These are phyloP conservation scores for Tribolium madens DNA, from an alignment of 1,140 invertebrate species.

Conservation along the genomic window DNA sequence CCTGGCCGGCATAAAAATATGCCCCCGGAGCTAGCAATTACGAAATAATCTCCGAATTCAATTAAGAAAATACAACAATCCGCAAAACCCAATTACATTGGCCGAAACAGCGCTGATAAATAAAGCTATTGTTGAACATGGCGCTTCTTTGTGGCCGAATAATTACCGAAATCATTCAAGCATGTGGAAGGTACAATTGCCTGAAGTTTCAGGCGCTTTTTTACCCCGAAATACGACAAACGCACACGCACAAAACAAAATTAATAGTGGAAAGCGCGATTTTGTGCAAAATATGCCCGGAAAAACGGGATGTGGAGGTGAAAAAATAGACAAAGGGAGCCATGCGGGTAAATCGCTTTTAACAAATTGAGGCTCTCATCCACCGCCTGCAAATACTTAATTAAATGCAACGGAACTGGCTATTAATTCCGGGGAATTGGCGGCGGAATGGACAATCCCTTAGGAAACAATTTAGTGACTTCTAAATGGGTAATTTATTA, in stretches of 20 bases:
- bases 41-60: slow-evolving; percentile 15
- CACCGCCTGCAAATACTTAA: not conserved
- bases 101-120: not conserved
- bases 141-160: slow-evolving; percentile 13
- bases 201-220: slow-evolving; percentile 1
- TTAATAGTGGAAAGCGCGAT: slow-evolving; percentile 40
- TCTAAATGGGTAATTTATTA: too few relatives aligned
- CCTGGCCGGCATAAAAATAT: not conserved
- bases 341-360: not conserved
- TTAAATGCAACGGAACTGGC: slow-evolving; percentile 5
- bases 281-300: slow-evolving; percentile 35
- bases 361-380: not conserved
- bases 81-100: slow-evolving; percentile 1
- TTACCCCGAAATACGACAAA: slow-evolving; percentile 32
- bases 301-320: not conserved
- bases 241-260: slow-evolving; percentile 37
- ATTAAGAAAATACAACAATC: slow-evolving; percentile 18
- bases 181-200: slow-evolving; percentile 12
- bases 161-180: slow-evolving; percentile 32
- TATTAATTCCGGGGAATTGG: not conserved
- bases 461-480: too few relatives aligned
- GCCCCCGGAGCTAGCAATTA: not conserved
- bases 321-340: slow-evolving; percentile 5
- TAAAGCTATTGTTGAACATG: slow-evolving; percentile 18
- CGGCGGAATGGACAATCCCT: too few relatives aligned